Conservation (phyloP, 2,797 vertebrate species). For the Hemibagrus guttatus region DNA sequence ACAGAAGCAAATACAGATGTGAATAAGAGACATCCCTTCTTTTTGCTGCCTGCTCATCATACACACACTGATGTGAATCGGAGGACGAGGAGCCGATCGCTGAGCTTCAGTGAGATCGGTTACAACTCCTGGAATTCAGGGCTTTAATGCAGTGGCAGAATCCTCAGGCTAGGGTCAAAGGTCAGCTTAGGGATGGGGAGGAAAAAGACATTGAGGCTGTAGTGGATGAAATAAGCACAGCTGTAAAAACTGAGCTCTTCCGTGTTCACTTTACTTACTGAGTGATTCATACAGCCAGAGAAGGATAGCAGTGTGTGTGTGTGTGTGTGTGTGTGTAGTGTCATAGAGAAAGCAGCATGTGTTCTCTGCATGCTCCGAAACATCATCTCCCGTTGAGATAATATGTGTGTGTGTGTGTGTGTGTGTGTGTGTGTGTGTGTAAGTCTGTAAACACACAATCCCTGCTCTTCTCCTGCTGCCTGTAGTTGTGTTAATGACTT, state of each 20-base stretch:
- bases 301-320: not conserved
- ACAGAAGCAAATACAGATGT: not conserved
- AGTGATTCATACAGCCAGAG: conserved; percentile 5
- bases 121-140: conserved; percentile 1
- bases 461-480: conserved; percentile 4
- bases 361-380: not conserved
- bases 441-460: not conserved
- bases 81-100: not conserved
- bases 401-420: not conserved
- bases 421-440: conserved; percentile 15
- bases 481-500: conserved; percentile 10
- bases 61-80: not conserved
- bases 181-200: conserved; percentile 40
- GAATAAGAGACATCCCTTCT: not conserved
- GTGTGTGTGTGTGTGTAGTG: not conserved
- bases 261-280: conserved; percentile 21
- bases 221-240: conserved; percentile 28
- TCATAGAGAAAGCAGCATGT: not conserved
- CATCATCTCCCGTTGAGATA: not conserved
- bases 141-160: not conserved
- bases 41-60: too few relatives aligned
- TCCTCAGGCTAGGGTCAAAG: conserved; percentile 14
- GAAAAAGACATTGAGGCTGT: conserved; percentile 15
- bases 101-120: not conserved
- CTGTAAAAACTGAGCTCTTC: conserved; percentile 38